These are phyloP conservation scores for Acestrorhynchus altus DNA, from an alignment of 2,797 vertebrate genomes.

Conservation along the genomic window DNA sequence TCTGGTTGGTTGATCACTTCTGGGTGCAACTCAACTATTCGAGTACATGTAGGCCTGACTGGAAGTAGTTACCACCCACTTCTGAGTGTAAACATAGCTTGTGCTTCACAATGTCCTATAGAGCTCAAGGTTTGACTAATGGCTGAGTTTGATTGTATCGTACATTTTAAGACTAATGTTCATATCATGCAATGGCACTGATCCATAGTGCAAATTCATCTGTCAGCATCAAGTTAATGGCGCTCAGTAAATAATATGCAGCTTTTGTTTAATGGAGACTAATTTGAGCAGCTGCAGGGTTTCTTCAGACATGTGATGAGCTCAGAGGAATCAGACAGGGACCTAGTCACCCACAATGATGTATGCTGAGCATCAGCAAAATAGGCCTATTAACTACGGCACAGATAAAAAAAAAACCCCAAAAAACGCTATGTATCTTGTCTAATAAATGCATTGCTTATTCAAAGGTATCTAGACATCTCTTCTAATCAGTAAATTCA, in stretches of 20 bases:
- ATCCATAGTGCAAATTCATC: conserved; percentile 44
- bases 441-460: no score
- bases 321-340: background rate
- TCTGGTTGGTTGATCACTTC: no score
- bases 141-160: background rate
- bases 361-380: background rate
- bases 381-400: background rate
- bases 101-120: conserved; percentile 28
- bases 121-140: conserved; percentile 28
- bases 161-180: conserved; percentile 50
- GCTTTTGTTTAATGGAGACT: conserved; percentile 49
- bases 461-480: no score
- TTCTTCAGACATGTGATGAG: background rate
- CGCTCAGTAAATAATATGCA: conserved; percentile 49
- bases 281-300: conserved; percentile 37
- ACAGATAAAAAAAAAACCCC: background rate
- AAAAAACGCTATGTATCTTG: no score
- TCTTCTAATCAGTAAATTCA: no score
- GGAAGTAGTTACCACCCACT: background rate
- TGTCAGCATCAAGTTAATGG: conserved; percentile 54
- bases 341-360: background rate
- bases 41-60: background rate
- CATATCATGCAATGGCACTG: conserved; percentile 22
- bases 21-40: no score
- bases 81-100: conserved; percentile 16